Evolutionary conservation across 2,888 invertebrate species (phyloP).

Genomic region (Trissolcus brochymenae): DNA sequence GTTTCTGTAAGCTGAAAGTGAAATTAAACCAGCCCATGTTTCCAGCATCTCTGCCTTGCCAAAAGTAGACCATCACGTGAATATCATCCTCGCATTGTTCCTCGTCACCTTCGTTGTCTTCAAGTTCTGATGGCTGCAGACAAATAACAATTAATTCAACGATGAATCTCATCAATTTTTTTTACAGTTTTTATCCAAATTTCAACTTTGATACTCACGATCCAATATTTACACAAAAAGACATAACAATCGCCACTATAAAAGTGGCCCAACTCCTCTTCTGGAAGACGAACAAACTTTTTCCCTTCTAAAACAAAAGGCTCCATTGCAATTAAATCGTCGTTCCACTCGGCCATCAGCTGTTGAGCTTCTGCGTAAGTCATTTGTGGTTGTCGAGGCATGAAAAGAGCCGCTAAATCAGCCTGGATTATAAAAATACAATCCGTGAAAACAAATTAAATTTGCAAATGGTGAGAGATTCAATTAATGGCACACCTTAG

Average conservation of each 20-base stretch:
- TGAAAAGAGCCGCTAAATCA: constrained; percentile 96
- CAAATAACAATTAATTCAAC: constrained; percentile 4
- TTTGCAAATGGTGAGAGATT: no score
- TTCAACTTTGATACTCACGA: constrained; percentile 75
- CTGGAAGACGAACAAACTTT: constrained; percentile 97
- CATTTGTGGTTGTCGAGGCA: constrained; percentile 95
- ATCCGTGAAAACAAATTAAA: no score
- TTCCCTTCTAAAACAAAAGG: constrained; percentile 97
- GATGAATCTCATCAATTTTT: neutral
- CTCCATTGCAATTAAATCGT: constrained; percentile 98
- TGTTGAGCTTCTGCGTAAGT: constrained; percentile 88
- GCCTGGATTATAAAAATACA: constrained; percentile 78
- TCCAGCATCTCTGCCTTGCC: constrained; percentile 97
- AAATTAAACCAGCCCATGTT: constrained; percentile 99
- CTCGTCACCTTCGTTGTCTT: constrained; percentile 79
- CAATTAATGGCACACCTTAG: constrained; percentile 78
- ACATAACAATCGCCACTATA: constrained; percentile 98
- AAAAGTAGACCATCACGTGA: constrained; percentile 99
- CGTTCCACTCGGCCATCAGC: constrained; percentile 97
- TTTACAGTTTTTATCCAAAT: neutral
- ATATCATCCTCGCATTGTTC: constrained; percentile 83
- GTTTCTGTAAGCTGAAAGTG: constrained; percentile 89
- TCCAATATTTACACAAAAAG: constrained; percentile 97
- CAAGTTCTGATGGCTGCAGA: constrained; percentile 73
- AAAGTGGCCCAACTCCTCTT: constrained; percentile 94